Base-by-base conservation (phyloP, 35 echinoderm and acorn worm genomes). In the Apostichopus japonicus region DNA sequence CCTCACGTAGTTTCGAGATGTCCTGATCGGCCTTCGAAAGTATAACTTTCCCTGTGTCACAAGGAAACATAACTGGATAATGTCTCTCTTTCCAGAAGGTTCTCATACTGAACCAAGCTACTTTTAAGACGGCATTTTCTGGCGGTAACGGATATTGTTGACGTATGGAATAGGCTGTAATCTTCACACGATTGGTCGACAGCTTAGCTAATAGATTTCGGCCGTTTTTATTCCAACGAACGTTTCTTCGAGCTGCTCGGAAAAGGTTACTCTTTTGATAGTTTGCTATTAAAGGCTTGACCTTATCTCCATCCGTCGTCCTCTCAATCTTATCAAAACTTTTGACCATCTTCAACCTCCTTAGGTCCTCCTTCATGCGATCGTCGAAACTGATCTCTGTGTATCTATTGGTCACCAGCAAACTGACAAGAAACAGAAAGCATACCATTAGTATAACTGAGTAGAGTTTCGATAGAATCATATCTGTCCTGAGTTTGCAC, bases 21-120 rank as follows among this genome's bases (percentile, higher is more conserved):
- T 89, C 86, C 56, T 27, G 5, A 19, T 89, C 23, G 0, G 86
- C 86, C 8, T 89, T 89, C 6, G 10, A 27, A 15, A 89, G 6
- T 6, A 72, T 72, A 14, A 89, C 86, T 73, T 89, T 89, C 8
- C 86, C 86, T 1, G 59, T 16, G 17, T 65, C 62, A 23, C 27
- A n/a, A 53, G 56, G 44, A 72, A 72, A 89, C 23, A 89, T 24
- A 17, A 23, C n/a, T 11, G 86, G 86, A 19, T 89, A 89, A 63
- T 44, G 86, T 0, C 62, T 6, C 15, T 72, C 52, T 54, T 54
- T 24, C 86, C 23, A 53, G 24, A 89, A 89, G 13, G 86, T 89
- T 72, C 86, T 67, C 52, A 89, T 7, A 63, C 86, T 89, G 24
- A 89, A 75, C 86, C 59, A 89, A 19, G 67, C 86, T 54, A 89